phyloP scores from a whole-genome alignment of 2,888 invertebrate genomes.

The Eutolmus rufibarbis region DNA sequence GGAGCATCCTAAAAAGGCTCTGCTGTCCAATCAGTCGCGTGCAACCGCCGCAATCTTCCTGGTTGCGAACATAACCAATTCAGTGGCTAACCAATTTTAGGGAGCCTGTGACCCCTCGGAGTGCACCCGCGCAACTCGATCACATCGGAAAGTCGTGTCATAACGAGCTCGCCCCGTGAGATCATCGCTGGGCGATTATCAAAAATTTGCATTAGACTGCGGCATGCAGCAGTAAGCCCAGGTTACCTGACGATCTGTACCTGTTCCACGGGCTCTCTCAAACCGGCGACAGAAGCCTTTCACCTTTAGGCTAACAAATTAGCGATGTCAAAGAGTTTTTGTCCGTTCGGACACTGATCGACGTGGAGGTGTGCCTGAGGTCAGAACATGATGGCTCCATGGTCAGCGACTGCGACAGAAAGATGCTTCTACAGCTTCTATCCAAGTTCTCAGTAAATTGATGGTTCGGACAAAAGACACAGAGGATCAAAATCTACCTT shows the following conservation, averaged over 20 bases:
- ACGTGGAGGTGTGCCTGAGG: background rate
- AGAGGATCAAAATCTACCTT: background rate
- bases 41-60: background rate
- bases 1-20: background rate
- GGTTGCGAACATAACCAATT: background rate
- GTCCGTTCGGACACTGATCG: background rate
- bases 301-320: background rate
- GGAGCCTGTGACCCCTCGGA: background rate
- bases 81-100: background rate
- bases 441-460: background rate
- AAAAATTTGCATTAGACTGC: conserved; percentile 10
- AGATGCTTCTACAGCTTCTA: background rate
- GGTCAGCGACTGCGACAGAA: background rate
- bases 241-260: background rate
- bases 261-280: background rate
- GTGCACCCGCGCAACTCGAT: background rate
- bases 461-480: background rate
- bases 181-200: background rate
- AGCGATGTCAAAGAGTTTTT: background rate
- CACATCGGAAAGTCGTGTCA: conserved; percentile 4
- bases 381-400: background rate
- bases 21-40: background rate
- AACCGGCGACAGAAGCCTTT: background rate
- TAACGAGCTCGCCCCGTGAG: background rate
- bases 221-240: background rate